Conservation (phyloP, 2,113 vertebrate species). For the Pipa parva region DNA sequence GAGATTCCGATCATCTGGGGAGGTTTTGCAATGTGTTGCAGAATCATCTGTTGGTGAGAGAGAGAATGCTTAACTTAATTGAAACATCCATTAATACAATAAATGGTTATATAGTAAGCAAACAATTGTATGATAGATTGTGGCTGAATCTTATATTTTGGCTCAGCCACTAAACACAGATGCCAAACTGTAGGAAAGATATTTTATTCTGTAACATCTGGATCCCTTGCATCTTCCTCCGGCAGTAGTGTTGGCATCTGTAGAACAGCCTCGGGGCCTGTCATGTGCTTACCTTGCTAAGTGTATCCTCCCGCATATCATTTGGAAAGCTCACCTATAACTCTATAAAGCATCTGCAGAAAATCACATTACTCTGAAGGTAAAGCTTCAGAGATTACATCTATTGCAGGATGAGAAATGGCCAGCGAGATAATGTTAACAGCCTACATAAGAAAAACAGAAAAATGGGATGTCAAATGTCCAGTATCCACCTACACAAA, state of each 20-base stretch:
- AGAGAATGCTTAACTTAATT: not conserved
- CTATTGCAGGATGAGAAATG: not conserved
- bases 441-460: too few relatives aligned
- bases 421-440: not conserved
- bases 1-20: not conserved
- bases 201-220: slow-evolving; percentile 20
- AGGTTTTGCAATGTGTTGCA: not conserved
- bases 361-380: not conserved
- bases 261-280: slow-evolving; percentile 14
- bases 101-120: not conserved
- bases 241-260: slow-evolving; percentile 30
- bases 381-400: not conserved
- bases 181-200: slow-evolving; percentile 13
- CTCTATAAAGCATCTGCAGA: not conserved
- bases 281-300: slow-evolving; percentile 18
- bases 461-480: not conserved
- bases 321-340: not conserved
- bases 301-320: slow-evolving; percentile 10
- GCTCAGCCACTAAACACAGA: slow-evolving; percentile 16
- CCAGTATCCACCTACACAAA: not conserved
- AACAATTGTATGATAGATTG: not conserved
- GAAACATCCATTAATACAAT: slow-evolving; percentile 1
- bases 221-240: slow-evolving; percentile 19
- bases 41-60: not conserved
- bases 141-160: not conserved